Conservation (phyloP, 1,140 invertebrate species). For the Euschistus heros region DNA sequence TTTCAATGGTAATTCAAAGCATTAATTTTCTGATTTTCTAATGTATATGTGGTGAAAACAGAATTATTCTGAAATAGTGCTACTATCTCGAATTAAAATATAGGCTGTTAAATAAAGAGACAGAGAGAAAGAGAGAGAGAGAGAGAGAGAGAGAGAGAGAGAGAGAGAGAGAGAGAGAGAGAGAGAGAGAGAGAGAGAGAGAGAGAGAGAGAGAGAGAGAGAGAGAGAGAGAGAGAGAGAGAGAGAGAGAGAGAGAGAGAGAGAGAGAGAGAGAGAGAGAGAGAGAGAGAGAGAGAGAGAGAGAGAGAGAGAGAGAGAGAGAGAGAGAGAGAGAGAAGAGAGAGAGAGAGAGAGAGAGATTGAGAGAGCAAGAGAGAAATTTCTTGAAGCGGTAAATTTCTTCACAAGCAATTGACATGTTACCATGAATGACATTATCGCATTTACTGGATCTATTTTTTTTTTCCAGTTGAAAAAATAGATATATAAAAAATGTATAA, state of each 20-base stretch:
- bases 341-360: not conserved
- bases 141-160: not conserved
- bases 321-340: not conserved
- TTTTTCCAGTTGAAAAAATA: too few species aligned
- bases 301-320: not conserved
- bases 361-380: not conserved
- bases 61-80: too few species aligned
- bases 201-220: not conserved
- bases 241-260: not conserved
- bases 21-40: too few species aligned
- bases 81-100: too few species aligned
- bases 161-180: not conserved
- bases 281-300: not conserved
- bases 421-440: too few species aligned
- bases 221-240: constrained; percentile 3
- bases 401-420: too few species aligned
- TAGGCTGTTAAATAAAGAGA: not conserved
- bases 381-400: too few species aligned
- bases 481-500: too few species aligned
- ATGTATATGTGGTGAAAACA: too few species aligned
- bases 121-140: not conserved
- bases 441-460: too few species aligned
- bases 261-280: not conserved
- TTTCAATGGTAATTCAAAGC: too few species aligned
- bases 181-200: not conserved